Conservation (phyloP, 37 sponge, comb jelly and placozoan genomes). For the Spongilla lacustris region DNA sequence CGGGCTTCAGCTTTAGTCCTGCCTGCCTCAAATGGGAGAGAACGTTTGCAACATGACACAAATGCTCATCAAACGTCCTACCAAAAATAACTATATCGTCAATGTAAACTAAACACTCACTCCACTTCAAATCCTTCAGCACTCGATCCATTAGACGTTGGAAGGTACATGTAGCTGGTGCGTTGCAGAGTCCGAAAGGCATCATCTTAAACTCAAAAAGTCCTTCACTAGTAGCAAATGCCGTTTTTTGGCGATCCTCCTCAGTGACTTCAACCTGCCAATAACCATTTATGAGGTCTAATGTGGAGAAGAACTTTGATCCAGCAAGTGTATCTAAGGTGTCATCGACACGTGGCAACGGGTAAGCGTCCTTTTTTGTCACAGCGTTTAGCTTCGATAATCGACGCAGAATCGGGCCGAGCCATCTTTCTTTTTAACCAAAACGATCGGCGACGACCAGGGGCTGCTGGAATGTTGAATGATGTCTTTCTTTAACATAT, state of each 20-base stretch:
- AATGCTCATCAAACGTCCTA: conserved; percentile 26
- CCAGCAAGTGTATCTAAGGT: too few species aligned
- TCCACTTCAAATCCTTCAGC: conserved; percentile 3
- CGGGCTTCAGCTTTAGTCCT: conserved; percentile 26
- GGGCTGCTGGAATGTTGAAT: conserved; percentile 47
- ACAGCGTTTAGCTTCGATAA: conserved; percentile 62
- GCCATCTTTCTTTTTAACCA: conserved; percentile 58
- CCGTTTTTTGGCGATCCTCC: conserved; percentile 38
- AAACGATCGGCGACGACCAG: conserved; percentile 56
- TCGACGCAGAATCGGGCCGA: conserved; percentile 64
- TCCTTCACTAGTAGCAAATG: conserved; percentile 36
- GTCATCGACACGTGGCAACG: conserved; percentile 53
- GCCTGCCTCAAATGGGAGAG: conserved; percentile 31
- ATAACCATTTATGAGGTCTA: conserved; percentile 45
- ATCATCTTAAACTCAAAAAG: conserved; percentile 53
- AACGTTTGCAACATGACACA: conserved; percentile 13
- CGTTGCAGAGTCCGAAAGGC: conserved; percentile 57
- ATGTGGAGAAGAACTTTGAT: conserved; percentile 32
- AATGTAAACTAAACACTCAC: conserved; percentile 27
- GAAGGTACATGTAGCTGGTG: conserved; percentile 37
- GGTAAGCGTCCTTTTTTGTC: conserved; percentile 63
- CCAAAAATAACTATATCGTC: conserved; percentile 43
- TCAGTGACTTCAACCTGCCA: conserved; percentile 33
- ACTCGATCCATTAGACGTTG: conserved; percentile 44
- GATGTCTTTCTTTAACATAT: conserved; percentile 49